Evolutionary conservation across 1,140 invertebrate species (phyloP).

Genomic region (Cepaea nemoralis): DNA sequence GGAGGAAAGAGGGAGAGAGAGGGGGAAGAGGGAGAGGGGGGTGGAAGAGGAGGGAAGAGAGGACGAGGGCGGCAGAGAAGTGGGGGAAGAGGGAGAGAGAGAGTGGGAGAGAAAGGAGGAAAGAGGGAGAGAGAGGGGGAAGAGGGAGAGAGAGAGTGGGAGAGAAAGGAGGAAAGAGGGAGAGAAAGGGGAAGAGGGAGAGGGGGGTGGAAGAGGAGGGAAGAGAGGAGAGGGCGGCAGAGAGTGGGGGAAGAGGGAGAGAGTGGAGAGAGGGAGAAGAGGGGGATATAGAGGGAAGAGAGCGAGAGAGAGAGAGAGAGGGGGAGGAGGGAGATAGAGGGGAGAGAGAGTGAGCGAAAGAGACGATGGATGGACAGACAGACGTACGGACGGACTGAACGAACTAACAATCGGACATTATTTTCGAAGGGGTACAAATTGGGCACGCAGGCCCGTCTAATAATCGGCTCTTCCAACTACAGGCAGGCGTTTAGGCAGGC

Average conservation of each 20-base stretch:
- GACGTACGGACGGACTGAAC: not conserved
- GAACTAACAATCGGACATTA: too few species aligned
- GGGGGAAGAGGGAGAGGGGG: too few species aligned
- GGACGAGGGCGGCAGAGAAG: not conserved
- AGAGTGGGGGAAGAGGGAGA: not conserved
- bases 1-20: too few species aligned
- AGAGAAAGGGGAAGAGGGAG: not conserved
- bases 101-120: not conserved
- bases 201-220: not conserved
- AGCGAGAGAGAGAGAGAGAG: not conserved
- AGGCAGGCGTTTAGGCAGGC: too few species aligned
- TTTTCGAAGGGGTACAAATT: too few species aligned
- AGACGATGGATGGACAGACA: not conserved
- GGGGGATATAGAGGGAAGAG: not conserved
- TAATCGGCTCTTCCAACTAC: too few species aligned
- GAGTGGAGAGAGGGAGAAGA: not conserved
- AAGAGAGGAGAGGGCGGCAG: not conserved
- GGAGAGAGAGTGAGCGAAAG: not conserved
- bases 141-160: too few species aligned
- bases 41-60: too few species aligned
- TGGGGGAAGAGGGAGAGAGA: too few species aligned
- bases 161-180: not conserved
- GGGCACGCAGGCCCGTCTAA: too few species aligned
- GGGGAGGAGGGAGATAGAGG: too few species aligned
- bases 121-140: not conserved